These are phyloP conservation scores for Sceloporus undulatus DNA, from an alignment of 2,113 vertebrate species.

Conservation along the genomic window DNA sequence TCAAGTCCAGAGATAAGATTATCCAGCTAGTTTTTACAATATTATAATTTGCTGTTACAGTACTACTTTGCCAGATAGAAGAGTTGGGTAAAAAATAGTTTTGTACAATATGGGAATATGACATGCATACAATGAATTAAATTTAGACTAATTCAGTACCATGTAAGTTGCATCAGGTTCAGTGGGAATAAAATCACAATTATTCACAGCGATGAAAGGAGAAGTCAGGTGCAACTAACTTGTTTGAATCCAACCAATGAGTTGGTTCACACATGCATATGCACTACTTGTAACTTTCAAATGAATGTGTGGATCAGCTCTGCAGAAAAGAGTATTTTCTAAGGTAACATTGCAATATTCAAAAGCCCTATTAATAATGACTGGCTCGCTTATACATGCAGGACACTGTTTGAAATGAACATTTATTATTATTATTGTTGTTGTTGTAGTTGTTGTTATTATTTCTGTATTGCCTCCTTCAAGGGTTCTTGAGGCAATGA, in stretches of 20 bases:
- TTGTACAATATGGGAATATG: not conserved
- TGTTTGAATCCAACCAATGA: not conserved
- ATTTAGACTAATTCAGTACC: no score
- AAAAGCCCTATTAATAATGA: no score
- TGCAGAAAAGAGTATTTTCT: not conserved
- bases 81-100: not conserved
- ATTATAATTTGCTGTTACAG: not conserved
- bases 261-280: not conserved
- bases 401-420: no score
- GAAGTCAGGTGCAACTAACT: not conserved
- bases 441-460: no score
- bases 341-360: not conserved
- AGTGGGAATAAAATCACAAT: not conserved
- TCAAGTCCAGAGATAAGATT: not conserved
- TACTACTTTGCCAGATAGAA: not conserved
- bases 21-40: accelerated
- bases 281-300: not conserved
- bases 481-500: no score
- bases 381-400: no score
- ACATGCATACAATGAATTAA: not conserved
- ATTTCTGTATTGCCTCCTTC: no score
- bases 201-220: not conserved
- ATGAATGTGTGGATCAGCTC: not conserved
- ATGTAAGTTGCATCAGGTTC: not conserved
- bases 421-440: no score